Conservation (phyloP, 2,888 invertebrate genomes). For the Baccha elongata region DNA sequence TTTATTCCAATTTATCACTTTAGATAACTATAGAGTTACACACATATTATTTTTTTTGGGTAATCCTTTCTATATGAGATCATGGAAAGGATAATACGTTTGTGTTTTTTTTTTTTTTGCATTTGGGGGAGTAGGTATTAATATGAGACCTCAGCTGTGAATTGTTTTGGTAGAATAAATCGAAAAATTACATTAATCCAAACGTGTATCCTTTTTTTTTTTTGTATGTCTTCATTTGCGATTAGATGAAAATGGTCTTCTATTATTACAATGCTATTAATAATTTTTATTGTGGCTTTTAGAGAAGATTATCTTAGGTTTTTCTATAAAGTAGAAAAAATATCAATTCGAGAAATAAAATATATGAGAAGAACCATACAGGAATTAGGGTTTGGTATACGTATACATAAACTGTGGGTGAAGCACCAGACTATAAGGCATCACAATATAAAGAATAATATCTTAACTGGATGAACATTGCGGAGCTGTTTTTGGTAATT, state of each 20-base stretch:
- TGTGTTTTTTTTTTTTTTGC: conserved; percentile 13
- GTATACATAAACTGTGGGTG: no score
- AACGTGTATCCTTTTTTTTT: conserved; percentile 22
- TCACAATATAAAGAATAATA: no score
- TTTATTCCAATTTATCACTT: conserved; percentile 72
- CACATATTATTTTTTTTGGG: conserved; percentile 42
- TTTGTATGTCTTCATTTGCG: conserved; percentile 30
- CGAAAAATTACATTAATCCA: conserved; percentile 54
- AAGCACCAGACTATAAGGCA: no score
- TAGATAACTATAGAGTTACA: background rate
- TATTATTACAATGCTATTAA: conserved; percentile 7
- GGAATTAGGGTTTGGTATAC: background rate
- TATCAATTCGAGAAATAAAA: background rate
- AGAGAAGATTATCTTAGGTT: conserved; percentile 15
- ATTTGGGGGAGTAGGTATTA: conserved; percentile 14
- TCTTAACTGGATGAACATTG: no score
- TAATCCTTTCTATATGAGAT: conserved; percentile 56
- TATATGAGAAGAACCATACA: no score
- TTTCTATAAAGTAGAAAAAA: conserved; percentile 8
- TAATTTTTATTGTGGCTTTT: conserved; percentile 19
- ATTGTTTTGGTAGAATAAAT: conserved; percentile 58
- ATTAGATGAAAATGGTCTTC: conserved; percentile 4
- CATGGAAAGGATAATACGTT: conserved; percentile 47
- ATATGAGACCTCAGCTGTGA: conserved; percentile 62
- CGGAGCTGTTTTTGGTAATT: no score